phyloP scores from a whole-genome alignment of 2,797 vertebrate genomes.

The Sebastes taczanowskii region DNA sequence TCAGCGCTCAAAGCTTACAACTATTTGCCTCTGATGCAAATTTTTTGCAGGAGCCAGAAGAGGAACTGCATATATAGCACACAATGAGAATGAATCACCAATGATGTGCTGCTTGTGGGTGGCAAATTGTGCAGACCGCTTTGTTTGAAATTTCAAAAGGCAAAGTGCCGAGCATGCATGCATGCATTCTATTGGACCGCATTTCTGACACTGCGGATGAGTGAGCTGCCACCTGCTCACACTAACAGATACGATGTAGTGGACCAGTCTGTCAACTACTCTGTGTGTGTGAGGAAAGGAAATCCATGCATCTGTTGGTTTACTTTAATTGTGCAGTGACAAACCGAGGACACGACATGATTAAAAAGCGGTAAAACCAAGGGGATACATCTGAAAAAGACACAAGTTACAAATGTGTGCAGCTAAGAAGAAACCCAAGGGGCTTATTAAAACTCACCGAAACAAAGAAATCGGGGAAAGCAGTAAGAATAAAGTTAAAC shows the following conservation, averaged over 20 bases:
- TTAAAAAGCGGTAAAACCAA: neutral
- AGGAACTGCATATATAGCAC: neutral
- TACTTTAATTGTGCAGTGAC: neutral
- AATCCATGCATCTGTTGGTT: neutral
- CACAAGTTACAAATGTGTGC: neutral
- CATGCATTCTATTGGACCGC: neutral
- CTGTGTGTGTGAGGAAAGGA: neutral
- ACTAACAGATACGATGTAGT: neutral
- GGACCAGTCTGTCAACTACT: neutral
- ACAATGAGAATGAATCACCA: slow-evolving; percentile 17
- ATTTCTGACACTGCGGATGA: slow-evolving; percentile 25
- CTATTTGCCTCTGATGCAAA: neutral
- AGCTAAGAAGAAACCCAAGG: neutral
- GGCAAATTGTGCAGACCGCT: neutral
- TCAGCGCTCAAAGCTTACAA: neutral
- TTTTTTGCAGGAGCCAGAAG: slow-evolving; percentile 3
- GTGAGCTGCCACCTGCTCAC: slow-evolving; percentile 10
- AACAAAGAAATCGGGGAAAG: no score
- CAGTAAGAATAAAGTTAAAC: no score
- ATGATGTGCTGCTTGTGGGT: neutral
- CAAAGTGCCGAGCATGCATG: neutral
- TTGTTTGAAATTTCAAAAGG: slow-evolving; percentile 29
- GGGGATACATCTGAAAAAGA: neutral
- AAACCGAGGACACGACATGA: neutral
- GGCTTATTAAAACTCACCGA: neutral